These are phyloP conservation scores for Notocelia uddmanniana DNA, from an alignment of 2,888 invertebrate species.

Conservation along the genomic window DNA sequence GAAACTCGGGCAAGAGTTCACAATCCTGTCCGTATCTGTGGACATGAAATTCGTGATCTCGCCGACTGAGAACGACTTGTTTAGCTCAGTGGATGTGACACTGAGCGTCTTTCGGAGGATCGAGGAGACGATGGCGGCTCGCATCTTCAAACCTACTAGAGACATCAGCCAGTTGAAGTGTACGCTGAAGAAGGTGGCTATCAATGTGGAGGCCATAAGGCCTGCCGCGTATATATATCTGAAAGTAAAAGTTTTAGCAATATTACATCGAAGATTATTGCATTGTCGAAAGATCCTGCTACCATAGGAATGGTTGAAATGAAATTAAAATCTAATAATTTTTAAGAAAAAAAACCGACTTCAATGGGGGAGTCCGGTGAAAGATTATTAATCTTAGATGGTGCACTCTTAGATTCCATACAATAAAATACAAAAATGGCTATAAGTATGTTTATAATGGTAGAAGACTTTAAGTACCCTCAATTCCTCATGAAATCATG, in stretches of 20 bases:
- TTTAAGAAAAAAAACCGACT: too few species aligned
- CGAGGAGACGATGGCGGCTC: conserved; percentile 93
- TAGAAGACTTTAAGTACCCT: too few species aligned
- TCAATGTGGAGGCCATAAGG: conserved; percentile 80
- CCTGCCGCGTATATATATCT: conserved; percentile 76
- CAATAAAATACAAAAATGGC: too few species aligned
- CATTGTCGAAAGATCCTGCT: too few species aligned
- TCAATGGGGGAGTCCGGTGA: too few species aligned
- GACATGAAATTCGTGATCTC: conserved; percentile 99
- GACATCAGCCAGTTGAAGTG: conserved; percentile 97
- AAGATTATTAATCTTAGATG: too few species aligned
- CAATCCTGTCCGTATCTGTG: conserved; percentile 97
- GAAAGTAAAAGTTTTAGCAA: neutral
- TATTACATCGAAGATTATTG: too few species aligned
- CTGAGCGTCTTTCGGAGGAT: conserved; percentile 86
- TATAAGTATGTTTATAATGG: too few species aligned
- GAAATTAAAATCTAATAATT: too few species aligned
- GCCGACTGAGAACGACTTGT: conserved; percentile 87
- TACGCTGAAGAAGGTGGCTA: conserved; percentile 90
- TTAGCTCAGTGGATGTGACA: conserved; percentile 78
- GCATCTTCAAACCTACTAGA: conserved; percentile 93
- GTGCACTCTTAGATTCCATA: too few species aligned
- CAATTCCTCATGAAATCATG: too few species aligned
- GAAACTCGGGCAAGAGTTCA: conserved; percentile 98
- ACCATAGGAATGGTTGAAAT: too few species aligned